Conservation (phyloP, 2,113 vertebrate species). For the Cavia aperea region DNA sequence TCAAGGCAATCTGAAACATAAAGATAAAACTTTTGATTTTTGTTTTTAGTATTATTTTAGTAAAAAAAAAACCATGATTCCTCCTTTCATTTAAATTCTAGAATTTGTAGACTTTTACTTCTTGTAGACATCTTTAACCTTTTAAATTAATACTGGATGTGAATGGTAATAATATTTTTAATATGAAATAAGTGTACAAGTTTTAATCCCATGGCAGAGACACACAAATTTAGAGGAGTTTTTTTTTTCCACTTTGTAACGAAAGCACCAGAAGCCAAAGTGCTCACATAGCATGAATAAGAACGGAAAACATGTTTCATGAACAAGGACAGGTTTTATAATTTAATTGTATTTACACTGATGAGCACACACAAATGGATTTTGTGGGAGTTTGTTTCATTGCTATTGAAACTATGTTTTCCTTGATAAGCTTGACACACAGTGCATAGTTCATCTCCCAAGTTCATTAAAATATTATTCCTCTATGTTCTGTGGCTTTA, state of each 20-base stretch:
- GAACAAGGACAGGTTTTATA: slow-evolving; percentile 40
- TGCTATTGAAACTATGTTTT: slow-evolving; percentile 57
- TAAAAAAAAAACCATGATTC: background rate
- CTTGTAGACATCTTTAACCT: background rate
- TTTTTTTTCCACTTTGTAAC: background rate
- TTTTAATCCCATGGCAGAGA: background rate
- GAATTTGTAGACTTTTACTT: background rate
- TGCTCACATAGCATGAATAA: background rate
- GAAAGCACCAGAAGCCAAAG: background rate
- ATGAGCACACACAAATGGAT: slow-evolving; percentile 59
- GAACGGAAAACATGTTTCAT: slow-evolving; percentile 41
- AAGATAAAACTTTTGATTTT: background rate
- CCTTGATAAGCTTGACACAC: slow-evolving; percentile 45
- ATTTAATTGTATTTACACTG: slow-evolving; percentile 64
- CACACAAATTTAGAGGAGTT: background rate
- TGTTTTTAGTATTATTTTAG: background rate
- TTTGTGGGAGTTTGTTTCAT: slow-evolving; percentile 56
- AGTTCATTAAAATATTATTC: slow-evolving; percentile 56
- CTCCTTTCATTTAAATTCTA: background rate
- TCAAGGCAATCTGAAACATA: background rate
- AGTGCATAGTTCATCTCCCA: slow-evolving; percentile 31
- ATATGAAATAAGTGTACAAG: background rate
- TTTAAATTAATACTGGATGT: background rate
- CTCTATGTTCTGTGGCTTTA: slow-evolving; percentile 5
- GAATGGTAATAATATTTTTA: background rate